These are phyloP conservation scores for Mesocentrotus franciscanus DNA, from an alignment of 53 echinoderm and acorn worm genomes.

Conservation along the genomic window DNA sequence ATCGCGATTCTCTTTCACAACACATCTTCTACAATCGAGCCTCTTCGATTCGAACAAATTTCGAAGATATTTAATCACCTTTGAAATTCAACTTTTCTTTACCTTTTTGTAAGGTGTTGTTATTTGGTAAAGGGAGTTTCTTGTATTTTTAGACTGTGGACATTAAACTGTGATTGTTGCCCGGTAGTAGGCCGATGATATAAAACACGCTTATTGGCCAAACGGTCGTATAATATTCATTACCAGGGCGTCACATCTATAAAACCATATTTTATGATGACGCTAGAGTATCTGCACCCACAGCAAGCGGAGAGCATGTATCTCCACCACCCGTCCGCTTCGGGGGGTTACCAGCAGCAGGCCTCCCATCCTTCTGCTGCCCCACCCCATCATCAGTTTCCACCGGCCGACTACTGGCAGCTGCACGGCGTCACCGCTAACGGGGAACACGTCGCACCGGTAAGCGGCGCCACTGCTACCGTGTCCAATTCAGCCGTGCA, in stretches of 20 bases:
- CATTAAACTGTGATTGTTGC: constrained; percentile 58
- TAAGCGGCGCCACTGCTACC: background rate
- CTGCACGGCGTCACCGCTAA: constrained; percentile 42
- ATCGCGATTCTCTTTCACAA: background rate
- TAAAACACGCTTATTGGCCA: constrained; percentile 56
- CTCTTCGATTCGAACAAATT: background rate
- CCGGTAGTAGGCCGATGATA: background rate
- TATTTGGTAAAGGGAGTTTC: background rate
- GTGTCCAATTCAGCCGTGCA: background rate
- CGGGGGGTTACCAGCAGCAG: constrained; percentile 42
- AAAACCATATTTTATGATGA: constrained; percentile 70
- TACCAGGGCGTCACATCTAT: constrained; percentile 32
- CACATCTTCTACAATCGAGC: background rate
- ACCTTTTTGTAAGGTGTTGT: background rate
- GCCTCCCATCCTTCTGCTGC: background rate
- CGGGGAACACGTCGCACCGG: background rate
- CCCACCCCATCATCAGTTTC: constrained; percentile 37
- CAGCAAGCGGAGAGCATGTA: constrained; percentile 65
- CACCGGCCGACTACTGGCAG: constrained; percentile 55
- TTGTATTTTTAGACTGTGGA: background rate
- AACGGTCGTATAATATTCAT: constrained; percentile 56
- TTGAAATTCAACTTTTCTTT: background rate
- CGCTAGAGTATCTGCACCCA: constrained; percentile 68
- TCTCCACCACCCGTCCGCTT: constrained; percentile 41
- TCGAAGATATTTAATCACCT: background rate